Evolutionary conservation across 2,113 vertebrate genomes (phyloP).

Genomic region (Indicator indicator): DNA sequence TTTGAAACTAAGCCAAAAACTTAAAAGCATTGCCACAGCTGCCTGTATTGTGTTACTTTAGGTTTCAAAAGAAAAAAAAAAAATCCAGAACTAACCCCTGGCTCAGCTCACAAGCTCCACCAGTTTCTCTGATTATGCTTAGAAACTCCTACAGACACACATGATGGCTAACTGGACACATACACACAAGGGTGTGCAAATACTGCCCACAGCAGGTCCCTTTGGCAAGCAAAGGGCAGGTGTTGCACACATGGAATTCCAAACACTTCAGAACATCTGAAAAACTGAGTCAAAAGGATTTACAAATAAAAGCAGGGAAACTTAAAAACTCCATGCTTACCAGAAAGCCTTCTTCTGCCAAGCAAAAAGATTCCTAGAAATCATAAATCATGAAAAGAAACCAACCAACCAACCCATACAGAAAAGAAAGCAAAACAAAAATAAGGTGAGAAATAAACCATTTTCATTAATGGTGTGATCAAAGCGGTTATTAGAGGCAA

Average conservation of each 20-base stretch:
- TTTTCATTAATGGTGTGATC: not conserved
- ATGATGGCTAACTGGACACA: not conserved
- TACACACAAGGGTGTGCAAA: not conserved
- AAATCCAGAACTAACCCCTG: not conserved
- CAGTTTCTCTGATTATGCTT: not conserved
- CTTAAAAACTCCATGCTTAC: not conserved
- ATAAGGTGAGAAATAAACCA: not conserved
- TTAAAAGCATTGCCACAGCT: conserved; percentile 44
- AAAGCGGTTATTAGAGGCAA: not conserved
- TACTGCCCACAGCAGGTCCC: not conserved
- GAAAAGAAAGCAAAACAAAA: not conserved
- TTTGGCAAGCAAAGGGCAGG: not conserved
- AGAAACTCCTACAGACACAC: not conserved
- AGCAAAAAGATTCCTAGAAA: not conserved
- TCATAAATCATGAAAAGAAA: not conserved
- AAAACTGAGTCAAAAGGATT: not conserved
- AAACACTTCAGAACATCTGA: not conserved
- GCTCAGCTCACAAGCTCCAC: not conserved
- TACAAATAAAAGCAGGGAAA: not conserved
- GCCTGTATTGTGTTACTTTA: not conserved
- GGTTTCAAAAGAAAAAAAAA: not conserved
- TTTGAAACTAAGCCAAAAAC: conserved; percentile 24
- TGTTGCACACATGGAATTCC: not conserved
- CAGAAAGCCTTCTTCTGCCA: not conserved
- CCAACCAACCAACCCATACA: not conserved